These are phyloP conservation scores for Tangara arthus DNA, from an alignment of 2,797 vertebrate genomes.

Conservation along the genomic window DNA sequence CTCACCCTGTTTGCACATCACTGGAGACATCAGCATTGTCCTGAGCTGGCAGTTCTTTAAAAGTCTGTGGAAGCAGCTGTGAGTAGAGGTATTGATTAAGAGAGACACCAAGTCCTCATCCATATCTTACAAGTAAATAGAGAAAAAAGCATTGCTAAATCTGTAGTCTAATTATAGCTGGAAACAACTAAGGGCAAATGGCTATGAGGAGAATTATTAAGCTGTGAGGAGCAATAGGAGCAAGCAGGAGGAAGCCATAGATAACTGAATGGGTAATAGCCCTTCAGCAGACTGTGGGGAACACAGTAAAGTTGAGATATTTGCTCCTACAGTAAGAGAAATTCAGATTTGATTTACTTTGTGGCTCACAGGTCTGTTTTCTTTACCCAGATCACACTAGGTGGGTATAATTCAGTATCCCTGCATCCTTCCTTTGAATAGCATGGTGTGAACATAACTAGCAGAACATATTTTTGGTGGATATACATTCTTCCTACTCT, in stretches of 20 bases:
- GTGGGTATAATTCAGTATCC: background rate
- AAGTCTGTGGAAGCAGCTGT: conserved; percentile 7
- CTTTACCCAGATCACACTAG: background rate
- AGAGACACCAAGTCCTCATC: conserved; percentile 6
- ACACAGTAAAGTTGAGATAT: background rate
- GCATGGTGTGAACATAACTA: background rate
- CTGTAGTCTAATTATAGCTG: conserved; percentile 25
- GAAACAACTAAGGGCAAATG: background rate
- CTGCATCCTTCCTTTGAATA: background rate
- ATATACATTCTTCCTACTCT: background rate
- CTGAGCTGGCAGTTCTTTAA: conserved; percentile 37
- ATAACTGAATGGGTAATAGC: background rate
- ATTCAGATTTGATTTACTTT: background rate
- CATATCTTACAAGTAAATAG: background rate
- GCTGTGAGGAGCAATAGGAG: background rate
- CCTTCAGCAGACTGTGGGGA: background rate
- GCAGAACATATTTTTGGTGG: background rate
- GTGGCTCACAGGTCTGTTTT: background rate
- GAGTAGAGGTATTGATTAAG: background rate
- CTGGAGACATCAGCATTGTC: conserved; percentile 14
- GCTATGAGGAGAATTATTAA: background rate
- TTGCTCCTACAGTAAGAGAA: background rate
- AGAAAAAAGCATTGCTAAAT: background rate
- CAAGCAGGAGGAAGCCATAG: background rate
- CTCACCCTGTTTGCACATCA: background rate